A percentile compares a stretch with the other conserved stretches of the same genome.
Conservation (phyloP, 2,113 vertebrate genomes). For the Scomber scombrus region DNA sequence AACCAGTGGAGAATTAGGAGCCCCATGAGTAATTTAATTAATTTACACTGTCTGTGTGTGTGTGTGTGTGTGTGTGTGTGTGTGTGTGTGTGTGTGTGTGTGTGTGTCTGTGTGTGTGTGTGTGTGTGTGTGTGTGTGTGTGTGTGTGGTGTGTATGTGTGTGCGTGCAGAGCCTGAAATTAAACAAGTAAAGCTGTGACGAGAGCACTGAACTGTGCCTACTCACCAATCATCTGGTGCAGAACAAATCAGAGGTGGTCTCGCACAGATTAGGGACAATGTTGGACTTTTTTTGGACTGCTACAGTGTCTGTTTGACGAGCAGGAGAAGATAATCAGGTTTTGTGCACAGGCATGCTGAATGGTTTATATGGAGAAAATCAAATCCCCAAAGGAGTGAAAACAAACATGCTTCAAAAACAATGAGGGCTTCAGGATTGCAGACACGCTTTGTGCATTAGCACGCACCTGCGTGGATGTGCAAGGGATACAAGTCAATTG, state of each 20-base stretch:
- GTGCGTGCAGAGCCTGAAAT: conserved; percentile 41
- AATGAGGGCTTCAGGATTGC: background rate
- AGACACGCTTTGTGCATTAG: conserved; percentile 17
- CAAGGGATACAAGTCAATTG: background rate
- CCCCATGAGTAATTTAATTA: conserved; percentile 64
- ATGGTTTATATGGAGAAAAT: conserved; percentile 49
- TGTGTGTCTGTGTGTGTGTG: conserved; percentile 9
- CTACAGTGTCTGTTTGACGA: conserved; percentile 41
- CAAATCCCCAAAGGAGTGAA: conserved; percentile 27
- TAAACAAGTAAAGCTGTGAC: conserved; percentile 23
- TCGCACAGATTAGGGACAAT: conserved; percentile 43
- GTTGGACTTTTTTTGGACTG: conserved; percentile 30
- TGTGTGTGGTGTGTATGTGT: too few relatives aligned
- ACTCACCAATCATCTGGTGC: conserved; percentile 37
- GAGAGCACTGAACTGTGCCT: conserved; percentile 26
- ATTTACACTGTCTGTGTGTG: conserved; percentile 15
- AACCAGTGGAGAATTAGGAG: conserved; percentile 49
- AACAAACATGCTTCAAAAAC: conserved; percentile 24
- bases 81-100: background rate
- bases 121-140: conserved; percentile 8
- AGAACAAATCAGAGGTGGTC: conserved; percentile 54
- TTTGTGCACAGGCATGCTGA: conserved; percentile 35
- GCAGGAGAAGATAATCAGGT: conserved; percentile 44
- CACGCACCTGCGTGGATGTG: background rate
- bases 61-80: conserved; percentile 6